Base-by-base conservation (phyloP, 2,797 vertebrate genomes). In the Sphaeramia orbicularis region DNA sequence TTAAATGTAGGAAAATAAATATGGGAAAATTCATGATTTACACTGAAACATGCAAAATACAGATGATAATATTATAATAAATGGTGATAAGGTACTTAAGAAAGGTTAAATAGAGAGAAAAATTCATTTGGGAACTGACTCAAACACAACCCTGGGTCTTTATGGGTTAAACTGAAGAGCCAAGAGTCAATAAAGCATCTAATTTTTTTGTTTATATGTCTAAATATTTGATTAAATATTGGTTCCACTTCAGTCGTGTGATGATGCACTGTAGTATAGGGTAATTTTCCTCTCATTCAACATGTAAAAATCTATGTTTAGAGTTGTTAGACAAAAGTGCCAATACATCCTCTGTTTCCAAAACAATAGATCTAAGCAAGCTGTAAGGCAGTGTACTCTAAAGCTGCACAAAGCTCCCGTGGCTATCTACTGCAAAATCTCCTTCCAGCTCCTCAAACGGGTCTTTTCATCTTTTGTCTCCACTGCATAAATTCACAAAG, bases 401-500 rank as follows among this genome's bases (percentile, higher is more conserved):
- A 57, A 42, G 64, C 6, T 14, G 44, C 45, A 55, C 43, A 49
- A 42, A 67, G 67, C 63, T 76, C 59, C 70, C 16, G 0, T 37
- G 42, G 64, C 61, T 71, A 81, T 84, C 74, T 62, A 41, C 49
- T 56, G 60, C 73, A 61, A 30, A n/a, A 59, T 83, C 74, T 82
- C 65, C 76, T 56, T 66, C 70, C 72, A 27, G 62, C 81, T 75
- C 19, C 52, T 61, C 65, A 19, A 36, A 52, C 30, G 42, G 36
- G 47, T 71, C 63, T 54, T 86, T 81, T 87, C 71, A 81, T 89
- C 76, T 69, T 41, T 6, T 57, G 48, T 71, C 80, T 83, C 81
- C 59, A 13, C 80, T 71, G 80, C 19, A 74, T 57, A 78, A 80
- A 77, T 57, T 76, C 69, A 74, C 19, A 61, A 53, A 81, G 47